Percentiles rank a stretch among this genome's conserved stretches.
phyloP scores from a whole-genome alignment of 2,888 invertebrate species.

The Panopea generosa region DNA sequence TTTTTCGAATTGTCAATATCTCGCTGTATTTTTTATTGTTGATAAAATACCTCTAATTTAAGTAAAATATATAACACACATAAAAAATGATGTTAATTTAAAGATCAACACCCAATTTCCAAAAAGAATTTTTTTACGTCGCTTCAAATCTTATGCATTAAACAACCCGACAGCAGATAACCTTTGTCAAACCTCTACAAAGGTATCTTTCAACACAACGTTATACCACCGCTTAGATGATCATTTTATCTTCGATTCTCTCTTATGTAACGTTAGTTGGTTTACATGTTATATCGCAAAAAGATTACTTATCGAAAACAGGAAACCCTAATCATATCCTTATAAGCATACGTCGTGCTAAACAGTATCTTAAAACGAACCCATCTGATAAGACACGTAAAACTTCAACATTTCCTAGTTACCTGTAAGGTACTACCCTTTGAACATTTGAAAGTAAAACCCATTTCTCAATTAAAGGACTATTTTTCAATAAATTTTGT shows the following conservation, averaged over 20 bases:
- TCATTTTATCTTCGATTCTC: not conserved
- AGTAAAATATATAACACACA: too few species aligned
- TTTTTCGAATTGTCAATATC: too few species aligned
- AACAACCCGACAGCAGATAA: too few species aligned
- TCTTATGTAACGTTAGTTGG: not conserved
- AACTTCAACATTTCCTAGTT: constrained; percentile 27
- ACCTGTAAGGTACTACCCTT: constrained; percentile 44
- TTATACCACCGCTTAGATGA: too few species aligned
- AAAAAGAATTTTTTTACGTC: too few species aligned
- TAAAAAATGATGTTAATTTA: too few species aligned
- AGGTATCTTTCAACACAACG: too few species aligned
- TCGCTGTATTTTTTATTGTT: too few species aligned
- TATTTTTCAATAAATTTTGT: constrained; percentile 63
- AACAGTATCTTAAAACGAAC: not conserved
- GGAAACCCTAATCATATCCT: not conserved
- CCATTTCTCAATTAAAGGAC: constrained; percentile 58
- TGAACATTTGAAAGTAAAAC: constrained; percentile 39
- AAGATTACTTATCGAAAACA: not conserved
- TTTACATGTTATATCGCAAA: not conserved
- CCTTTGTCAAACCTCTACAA: too few species aligned
- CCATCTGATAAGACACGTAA: constrained; percentile 53
- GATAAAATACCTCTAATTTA: too few species aligned
- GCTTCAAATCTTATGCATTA: too few species aligned
- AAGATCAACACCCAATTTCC: too few species aligned
- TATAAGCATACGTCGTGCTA: not conserved